phyloP scores from a whole-genome alignment of 2,888 invertebrate species.

The Bugula neritina region DNA sequence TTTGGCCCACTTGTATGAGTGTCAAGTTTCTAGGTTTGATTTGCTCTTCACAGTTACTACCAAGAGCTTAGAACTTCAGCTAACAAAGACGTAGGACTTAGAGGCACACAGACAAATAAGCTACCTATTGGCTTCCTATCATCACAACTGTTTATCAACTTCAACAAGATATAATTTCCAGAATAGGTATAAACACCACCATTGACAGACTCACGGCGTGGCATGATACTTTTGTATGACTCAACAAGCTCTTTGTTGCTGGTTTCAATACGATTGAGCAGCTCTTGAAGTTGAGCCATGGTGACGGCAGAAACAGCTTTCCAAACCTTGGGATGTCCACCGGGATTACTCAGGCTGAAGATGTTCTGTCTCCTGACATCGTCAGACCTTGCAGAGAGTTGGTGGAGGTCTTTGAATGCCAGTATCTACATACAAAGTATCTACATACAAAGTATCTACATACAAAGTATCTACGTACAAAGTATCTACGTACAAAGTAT shows the following conservation, averaged over 20 bases:
- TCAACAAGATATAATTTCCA: too few relatives aligned
- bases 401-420: neutral
- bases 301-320: neutral
- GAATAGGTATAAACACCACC: neutral
- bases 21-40: too few relatives aligned
- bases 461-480: too few relatives aligned
- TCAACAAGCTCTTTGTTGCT: neutral
- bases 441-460: too few relatives aligned
- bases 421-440: conserved; percentile 2
- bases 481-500: too few relatives aligned
- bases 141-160: too few relatives aligned
- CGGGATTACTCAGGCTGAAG: conserved; percentile 14
- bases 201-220: conserved; percentile 1
- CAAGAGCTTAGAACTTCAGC: too few relatives aligned
- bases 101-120: too few relatives aligned
- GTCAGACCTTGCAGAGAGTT: neutral
- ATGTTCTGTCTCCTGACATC: conserved; percentile 7
- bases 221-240: neutral
- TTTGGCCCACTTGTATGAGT: too few relatives aligned
- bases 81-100: too few relatives aligned
- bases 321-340: conserved; percentile 24
- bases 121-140: too few relatives aligned
- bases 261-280: neutral
- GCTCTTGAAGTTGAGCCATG: neutral
- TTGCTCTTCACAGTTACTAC: too few relatives aligned